Conservation (phyloP, 2,797 vertebrate species). For the Orientallactaga sibirica region DNA sequence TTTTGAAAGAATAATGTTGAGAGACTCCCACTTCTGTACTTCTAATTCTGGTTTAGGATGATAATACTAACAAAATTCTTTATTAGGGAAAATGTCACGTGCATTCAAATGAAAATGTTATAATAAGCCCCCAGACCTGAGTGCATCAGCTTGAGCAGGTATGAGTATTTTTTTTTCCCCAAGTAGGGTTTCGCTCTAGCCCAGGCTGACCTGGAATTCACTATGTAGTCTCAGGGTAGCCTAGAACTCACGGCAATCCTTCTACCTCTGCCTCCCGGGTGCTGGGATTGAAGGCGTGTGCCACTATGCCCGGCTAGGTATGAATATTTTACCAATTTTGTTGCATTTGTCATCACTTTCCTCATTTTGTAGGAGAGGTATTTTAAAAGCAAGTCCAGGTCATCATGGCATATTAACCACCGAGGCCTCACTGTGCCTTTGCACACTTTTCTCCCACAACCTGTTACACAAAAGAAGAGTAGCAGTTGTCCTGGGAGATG, state of each 20-base stretch:
- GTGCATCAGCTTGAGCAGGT: too few relatives aligned
- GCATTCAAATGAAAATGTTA: neutral
- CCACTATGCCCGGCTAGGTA: too few relatives aligned
- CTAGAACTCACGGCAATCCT: too few relatives aligned
- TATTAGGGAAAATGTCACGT: neutral
- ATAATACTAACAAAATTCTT: neutral
- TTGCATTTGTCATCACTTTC: too few relatives aligned
- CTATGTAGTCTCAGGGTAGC: too few relatives aligned
- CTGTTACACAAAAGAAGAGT: neutral
- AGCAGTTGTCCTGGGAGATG: neutral
- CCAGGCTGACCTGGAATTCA: too few relatives aligned
- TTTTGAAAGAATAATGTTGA: conserved; percentile 14
- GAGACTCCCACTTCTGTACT: neutral
- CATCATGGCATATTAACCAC: neutral
- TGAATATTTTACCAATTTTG: too few relatives aligned
- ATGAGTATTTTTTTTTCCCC: too few relatives aligned
- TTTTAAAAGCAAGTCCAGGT: conserved; percentile 50
- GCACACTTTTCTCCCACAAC: neutral
- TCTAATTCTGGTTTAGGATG: conserved; percentile 21
- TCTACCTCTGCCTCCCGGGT: too few relatives aligned
- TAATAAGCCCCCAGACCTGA: neutral
- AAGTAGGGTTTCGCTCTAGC: too few relatives aligned
- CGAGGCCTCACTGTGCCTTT: neutral
- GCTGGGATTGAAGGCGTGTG: too few relatives aligned
- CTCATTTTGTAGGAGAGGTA: neutral